These are phyloP conservation scores for Scleropages formosus DNA, from an alignment of 2,797 vertebrate species.

Conservation along the genomic window DNA sequence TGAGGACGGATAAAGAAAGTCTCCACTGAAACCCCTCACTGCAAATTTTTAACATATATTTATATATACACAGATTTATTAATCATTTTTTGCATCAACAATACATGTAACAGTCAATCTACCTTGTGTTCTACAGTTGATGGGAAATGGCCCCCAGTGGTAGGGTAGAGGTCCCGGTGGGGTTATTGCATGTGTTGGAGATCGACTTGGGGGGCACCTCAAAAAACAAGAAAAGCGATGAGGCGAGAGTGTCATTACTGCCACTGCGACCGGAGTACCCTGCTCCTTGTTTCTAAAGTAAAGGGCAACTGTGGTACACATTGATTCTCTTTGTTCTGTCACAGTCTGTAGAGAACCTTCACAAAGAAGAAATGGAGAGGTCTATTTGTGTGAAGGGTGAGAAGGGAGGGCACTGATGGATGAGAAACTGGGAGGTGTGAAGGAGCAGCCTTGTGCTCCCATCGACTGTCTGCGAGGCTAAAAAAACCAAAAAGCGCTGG, in stretches of 20 bases:
- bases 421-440: neutral
- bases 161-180: neutral
- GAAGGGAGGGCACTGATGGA: neutral
- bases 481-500: conserved; percentile 19
- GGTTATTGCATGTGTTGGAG: conserved; percentile 7
- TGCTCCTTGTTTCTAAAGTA: neutral
- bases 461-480: neutral
- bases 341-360: neutral
- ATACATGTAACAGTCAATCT: conserved; percentile 29
- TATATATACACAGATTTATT: neutral
- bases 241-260: neutral
- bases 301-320: neutral
- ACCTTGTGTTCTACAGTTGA: neutral
- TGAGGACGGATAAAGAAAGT: conserved; percentile 20
- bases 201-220: neutral
- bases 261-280: neutral
- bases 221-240: neutral
- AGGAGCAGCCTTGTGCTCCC: neutral
- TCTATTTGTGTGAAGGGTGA: neutral
- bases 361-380: neutral
- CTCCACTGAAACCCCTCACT: conserved; percentile 13
- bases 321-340: neutral
- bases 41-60: conserved; percentile 21
- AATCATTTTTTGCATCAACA: conserved; percentile 27
- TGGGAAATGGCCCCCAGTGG: neutral